phyloP scores from a whole-genome alignment of 2,797 vertebrate genomes.

The Microctenopoma stevenorrisi region DNA sequence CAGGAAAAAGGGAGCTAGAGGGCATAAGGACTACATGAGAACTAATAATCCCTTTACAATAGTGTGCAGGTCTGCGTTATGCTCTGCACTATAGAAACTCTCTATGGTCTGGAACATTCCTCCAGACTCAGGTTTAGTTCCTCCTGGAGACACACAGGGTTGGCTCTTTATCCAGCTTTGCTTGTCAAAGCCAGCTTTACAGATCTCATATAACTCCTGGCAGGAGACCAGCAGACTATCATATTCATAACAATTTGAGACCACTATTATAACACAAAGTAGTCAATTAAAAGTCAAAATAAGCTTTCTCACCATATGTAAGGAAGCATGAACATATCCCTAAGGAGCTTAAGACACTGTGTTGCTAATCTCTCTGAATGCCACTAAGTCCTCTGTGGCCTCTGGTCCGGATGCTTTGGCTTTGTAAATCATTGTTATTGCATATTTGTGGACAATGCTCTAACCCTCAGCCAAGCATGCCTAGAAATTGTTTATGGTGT shows the following conservation, averaged over 20 bases:
- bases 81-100: constrained; percentile 70
- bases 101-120: constrained; percentile 75
- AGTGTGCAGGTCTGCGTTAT: constrained; percentile 61
- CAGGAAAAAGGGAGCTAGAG: constrained; percentile 46
- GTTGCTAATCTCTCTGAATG: constrained; percentile 35
- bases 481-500: constrained; percentile 61
- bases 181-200: constrained; percentile 63
- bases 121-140: constrained; percentile 74
- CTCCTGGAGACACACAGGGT: constrained; percentile 78
- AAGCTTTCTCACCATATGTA: constrained; percentile 28
- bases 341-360: constrained; percentile 13
- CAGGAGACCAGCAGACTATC: constrained; percentile 46
- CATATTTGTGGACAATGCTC: constrained; percentile 62
- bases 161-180: constrained; percentile 65
- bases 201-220: constrained; percentile 58
- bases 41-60: constrained; percentile 80
- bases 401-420: constrained; percentile 38
- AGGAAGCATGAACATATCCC: constrained; percentile 35
- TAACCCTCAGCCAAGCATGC: constrained; percentile 40
- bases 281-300: constrained; percentile 34
- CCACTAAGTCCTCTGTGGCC: constrained; percentile 39
- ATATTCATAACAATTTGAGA: constrained; percentile 39
- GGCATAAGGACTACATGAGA: constrained; percentile 68
- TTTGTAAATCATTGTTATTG: constrained; percentile 60
- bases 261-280: constrained; percentile 35